Evolutionary conservation across 37 sponge, comb jelly and placozoan genomes (phyloP).

Genomic region (Chondrosia reniformis): DNA sequence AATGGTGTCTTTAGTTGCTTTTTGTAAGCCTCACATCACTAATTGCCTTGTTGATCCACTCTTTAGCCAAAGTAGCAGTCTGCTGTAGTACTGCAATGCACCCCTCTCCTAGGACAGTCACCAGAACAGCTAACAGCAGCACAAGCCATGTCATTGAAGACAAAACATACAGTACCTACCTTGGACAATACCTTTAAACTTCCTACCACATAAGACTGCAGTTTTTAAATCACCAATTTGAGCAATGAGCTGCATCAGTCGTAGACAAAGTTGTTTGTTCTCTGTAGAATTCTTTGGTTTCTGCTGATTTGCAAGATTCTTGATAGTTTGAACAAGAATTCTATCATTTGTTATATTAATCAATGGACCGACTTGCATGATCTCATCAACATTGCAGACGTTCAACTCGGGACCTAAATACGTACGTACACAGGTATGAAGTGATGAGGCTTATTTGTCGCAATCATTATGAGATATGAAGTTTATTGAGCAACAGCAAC

Average conservation of each 20-base stretch:
- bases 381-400: constrained; percentile 5
- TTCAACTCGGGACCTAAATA: constrained; percentile 42
- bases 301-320: background rate
- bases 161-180: background rate
- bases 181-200: background rate
- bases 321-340: constrained; percentile 24
- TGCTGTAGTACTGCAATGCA: no score
- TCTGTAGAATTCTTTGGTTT: background rate
- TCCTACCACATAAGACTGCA: constrained; percentile 4
- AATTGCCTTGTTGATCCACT: no score
- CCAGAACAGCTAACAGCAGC: no score
- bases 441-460: no score
- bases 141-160: no score
- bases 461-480: no score
- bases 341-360: constrained; percentile 32
- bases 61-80: no score
- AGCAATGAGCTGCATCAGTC: constrained; percentile 25
- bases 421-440: constrained; percentile 2
- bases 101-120: no score
- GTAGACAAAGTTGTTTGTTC: background rate
- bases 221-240: background rate
- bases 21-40: no score
- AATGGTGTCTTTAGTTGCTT: no score
- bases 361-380: constrained; percentile 25
- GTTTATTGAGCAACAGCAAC: no score